Evolutionary conservation across 2,113 vertebrate genomes (phyloP).

Genomic region (Circaetus gallicus): DNA sequence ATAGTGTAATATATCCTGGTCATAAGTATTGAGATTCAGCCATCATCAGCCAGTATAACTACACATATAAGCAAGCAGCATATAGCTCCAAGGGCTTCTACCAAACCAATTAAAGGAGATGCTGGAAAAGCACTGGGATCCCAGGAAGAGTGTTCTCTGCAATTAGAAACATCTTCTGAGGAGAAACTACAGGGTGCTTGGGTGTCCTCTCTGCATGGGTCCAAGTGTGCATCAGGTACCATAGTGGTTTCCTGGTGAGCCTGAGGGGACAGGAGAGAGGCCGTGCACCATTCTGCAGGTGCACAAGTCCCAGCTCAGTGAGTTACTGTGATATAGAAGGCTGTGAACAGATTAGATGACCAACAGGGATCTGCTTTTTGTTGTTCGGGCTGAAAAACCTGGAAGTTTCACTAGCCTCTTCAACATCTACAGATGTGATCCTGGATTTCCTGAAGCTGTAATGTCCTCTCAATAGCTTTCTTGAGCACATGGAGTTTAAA

Average conservation of each 20-base stretch:
- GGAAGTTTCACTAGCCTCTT: not conserved
- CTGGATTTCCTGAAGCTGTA: not conserved
- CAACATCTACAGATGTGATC: not conserved
- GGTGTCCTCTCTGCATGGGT: not conserved
- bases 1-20: conserved; percentile 29
- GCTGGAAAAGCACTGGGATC: not conserved
- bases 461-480: not conserved
- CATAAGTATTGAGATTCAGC: conserved; percentile 14
- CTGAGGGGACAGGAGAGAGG: not conserved
- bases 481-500: not conserved
- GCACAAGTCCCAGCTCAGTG: not conserved
- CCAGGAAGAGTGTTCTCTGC: not conserved
- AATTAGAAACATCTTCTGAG: not conserved
- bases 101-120: not conserved
- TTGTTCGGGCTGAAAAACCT: not conserved
- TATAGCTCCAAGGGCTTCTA: not conserved
- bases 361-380: not conserved
- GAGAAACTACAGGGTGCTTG: not conserved
- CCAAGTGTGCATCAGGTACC: not conserved
- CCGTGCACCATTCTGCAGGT: not conserved
- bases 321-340: not conserved
- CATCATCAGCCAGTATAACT: not conserved
- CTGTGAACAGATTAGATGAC: not conserved
- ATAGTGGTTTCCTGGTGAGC: not conserved
- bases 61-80: not conserved